Percentiles rank a stretch among this genome's conserved stretches.
Conservation (phyloP, 2,888 invertebrate species). For the Drosophila neonasuta region DNA sequence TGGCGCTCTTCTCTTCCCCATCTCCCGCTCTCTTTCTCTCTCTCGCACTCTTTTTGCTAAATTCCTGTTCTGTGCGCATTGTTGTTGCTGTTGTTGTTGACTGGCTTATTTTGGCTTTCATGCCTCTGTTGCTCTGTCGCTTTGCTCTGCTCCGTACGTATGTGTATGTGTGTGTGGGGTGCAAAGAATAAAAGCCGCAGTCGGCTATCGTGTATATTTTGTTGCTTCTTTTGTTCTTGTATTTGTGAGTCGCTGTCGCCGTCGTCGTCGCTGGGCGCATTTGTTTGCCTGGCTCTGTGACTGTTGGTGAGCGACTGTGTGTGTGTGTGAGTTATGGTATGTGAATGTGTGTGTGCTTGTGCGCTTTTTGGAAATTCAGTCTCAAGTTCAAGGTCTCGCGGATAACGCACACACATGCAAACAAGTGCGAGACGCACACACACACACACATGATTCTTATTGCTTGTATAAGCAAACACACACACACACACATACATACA, state of each 20-base stretch:
- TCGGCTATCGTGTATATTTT: constrained; percentile 40
- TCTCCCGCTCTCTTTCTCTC: neutral
- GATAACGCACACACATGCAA: constrained; percentile 77
- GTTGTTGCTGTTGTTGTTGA: constrained; percentile 36
- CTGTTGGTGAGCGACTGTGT: constrained; percentile 45
- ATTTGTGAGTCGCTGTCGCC: constrained; percentile 45
- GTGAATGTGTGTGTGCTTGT: constrained; percentile 56
- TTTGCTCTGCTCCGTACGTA: constrained; percentile 12
- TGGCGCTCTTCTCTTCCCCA: constrained; percentile 7
- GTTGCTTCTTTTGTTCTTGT: constrained; percentile 56
- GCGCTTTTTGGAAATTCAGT: constrained; percentile 82
- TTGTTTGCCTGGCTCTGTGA: constrained; percentile 35
- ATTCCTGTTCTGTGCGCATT: constrained; percentile 64
- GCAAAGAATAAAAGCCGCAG: constrained; percentile 63
- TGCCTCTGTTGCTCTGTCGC: constrained; percentile 45
- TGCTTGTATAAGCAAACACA: constrained; percentile 32
- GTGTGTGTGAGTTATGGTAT: constrained; percentile 35
- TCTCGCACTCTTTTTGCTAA: constrained; percentile 36
- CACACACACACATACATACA: neutral
- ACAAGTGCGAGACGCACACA: constrained; percentile 56
- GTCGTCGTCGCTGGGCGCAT: constrained; percentile 42
- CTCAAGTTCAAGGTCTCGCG: constrained; percentile 83
- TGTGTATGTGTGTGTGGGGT: constrained; percentile 44
- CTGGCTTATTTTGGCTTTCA: constrained; percentile 73
- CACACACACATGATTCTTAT: constrained; percentile 45